Evolutionary conservation across 2,113 vertebrate genomes (phyloP), one percentile per base, ranked within the genome.

Genomic region (Alligator mississippiensis): DNA sequence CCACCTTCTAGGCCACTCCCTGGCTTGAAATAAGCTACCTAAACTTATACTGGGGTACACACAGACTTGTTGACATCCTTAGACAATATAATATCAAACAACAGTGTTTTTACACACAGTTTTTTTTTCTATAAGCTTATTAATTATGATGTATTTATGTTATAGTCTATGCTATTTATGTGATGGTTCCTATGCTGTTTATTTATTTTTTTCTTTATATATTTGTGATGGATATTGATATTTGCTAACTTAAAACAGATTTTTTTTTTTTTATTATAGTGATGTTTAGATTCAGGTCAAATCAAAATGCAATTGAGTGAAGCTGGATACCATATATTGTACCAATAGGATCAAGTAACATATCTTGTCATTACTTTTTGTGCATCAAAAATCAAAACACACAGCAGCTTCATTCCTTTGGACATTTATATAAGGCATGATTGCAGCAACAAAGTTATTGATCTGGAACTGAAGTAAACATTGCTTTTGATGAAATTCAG

Each of bases 311-410:
- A 28, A 88, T 80, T 88, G 84, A 90, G 34, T 88, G n/a, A 60
- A 80, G 82, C 66, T 82, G 66, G 27, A 34, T 72, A 57, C 30
- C 59, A 85, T 61, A 74, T 85, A 22, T 88, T 88, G 7, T 47
- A 77, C 54, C 58, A 58, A 9, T 7, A 72, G 86, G 34, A 83
- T 57, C 18, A 72, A 77, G n/a, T 60, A 85, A 90, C 54, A 85
- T 77, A 88, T 90, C 47, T 34, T 83, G 54, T 77, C 89, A 91
- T 70, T 24, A 54, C 85, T 68, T 88, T 85, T 66, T 77, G 4
- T 88, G 77, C 75, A 77, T 22, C 87, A 94, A 92, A 90, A 86
- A 3, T 9, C 62, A 77, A 68, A n/a, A 92, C 57, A 62, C 63
- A 59, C 2, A 30, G 22, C 57, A 30, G 47, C 63, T 88, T 90